A percentile compares a stretch with the other conserved stretches of the same genome.
phyloP scores from a whole-genome alignment of 2,797 vertebrate species.

The Acanthurus leucopareius region DNA sequence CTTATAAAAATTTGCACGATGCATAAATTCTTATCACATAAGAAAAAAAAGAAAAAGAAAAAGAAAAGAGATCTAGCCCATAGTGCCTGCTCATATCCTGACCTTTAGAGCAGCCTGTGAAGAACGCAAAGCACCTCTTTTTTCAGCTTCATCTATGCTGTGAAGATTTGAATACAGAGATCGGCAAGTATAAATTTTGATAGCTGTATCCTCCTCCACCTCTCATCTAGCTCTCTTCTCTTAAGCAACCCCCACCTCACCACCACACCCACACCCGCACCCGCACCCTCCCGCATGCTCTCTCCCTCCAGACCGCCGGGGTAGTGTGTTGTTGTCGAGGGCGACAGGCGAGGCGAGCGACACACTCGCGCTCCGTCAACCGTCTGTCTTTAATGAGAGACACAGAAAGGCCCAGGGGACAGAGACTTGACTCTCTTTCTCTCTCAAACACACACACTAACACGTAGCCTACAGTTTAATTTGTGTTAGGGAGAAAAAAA shows the following conservation, averaged over 20 bases:
- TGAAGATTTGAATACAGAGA: constrained; percentile 58
- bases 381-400: constrained; percentile 89
- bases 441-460: constrained; percentile 64
- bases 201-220: constrained; percentile 66
- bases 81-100: constrained; percentile 27
- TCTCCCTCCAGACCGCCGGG: constrained; percentile 81
- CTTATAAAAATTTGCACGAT: constrained; percentile 21
- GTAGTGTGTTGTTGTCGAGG: constrained; percentile 86
- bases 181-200: constrained; percentile 62
- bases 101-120: constrained; percentile 24
- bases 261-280: constrained; percentile 33
- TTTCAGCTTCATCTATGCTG: constrained; percentile 27
- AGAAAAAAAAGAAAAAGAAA: constrained; percentile 29
- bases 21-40: constrained; percentile 38
- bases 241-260: constrained; percentile 27
- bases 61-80: constrained; percentile 15
- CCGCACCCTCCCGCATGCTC: constrained; percentile 67
- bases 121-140: constrained; percentile 29
- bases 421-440: constrained; percentile 82
- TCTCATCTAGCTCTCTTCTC: constrained; percentile 69
- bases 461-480: constrained; percentile 62
- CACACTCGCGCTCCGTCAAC: constrained; percentile 88
- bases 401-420: constrained; percentile 85
- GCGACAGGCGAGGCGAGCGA: constrained; percentile 87
- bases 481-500: constrained; percentile 55